A percentile compares a stretch with the other conserved stretches of the same genome.
These are phyloP conservation scores for Cephonodes hylas DNA, from an alignment of 2,888 invertebrate species.

Conservation along the genomic window DNA sequence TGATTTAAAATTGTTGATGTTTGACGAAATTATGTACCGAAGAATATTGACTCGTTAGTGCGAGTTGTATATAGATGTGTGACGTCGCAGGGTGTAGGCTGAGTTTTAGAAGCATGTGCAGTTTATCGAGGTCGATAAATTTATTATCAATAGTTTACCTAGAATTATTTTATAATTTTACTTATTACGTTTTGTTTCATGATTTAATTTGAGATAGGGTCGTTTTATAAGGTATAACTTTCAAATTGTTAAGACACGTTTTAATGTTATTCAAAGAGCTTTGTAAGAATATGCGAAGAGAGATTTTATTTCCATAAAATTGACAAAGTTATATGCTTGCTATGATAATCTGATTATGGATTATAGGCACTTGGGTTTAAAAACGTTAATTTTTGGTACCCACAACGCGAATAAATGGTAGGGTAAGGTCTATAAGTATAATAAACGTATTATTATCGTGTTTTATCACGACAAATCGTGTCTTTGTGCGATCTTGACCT, in stretches of 20 bases:
- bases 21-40: slow-evolving; percentile 4
- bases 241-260: no score
- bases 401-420: no score
- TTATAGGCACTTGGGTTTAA: no score
- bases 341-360: no score
- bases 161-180: background rate
- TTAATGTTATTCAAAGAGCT: no score
- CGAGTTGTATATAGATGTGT: slow-evolving; percentile 4
- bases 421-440: no score
- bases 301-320: no score
- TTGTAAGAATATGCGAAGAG: no score
- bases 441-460: no score
- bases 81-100: slow-evolving; percentile 9
- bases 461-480: no score
- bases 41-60: background rate
- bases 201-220: background rate
- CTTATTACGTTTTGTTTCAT: background rate
- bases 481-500: background rate
- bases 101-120: background rate
- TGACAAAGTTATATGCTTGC: background rate
- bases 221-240: no score
- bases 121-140: slow-evolving; percentile 5
- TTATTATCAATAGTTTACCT: background rate
- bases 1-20: background rate
- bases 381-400: no score